These are phyloP conservation scores for Talpa occidentalis DNA, from an alignment of 2,113 vertebrate species.

Conservation along the genomic window DNA sequence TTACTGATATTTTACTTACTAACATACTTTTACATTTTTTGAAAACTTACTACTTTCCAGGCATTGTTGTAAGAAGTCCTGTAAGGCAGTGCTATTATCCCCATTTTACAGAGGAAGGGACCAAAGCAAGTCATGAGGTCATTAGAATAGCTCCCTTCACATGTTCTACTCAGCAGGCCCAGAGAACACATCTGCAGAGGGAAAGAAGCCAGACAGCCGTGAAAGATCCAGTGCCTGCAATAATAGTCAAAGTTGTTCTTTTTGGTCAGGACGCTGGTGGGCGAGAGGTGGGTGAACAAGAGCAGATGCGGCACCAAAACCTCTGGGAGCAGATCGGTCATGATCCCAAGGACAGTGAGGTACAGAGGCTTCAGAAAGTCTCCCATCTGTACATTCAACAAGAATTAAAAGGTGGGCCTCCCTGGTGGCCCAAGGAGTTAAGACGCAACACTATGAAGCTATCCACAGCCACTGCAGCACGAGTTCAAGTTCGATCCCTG, in stretches of 20 bases:
- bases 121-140: not conserved
- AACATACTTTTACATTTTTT: not conserved
- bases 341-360: not conserved
- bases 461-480: too few species aligned
- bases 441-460: too few species aligned
- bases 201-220: not conserved
- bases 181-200: not conserved
- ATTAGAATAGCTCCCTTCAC: not conserved
- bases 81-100: not conserved
- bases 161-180: accelerated
- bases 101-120: not conserved
- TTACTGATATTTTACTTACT: not conserved
- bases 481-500: too few species aligned
- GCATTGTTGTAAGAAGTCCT: not conserved
- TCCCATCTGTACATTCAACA: not conserved
- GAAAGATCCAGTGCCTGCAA: not conserved
- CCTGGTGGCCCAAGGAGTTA: too few species aligned
- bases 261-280: not conserved
- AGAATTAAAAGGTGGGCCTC: not conserved
- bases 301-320: not conserved
- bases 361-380: not conserved
- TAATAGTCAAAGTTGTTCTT: not conserved
- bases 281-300: not conserved
- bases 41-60: not conserved
- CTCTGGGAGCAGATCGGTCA: not conserved